Evolutionary conservation across 1,140 invertebrate genomes (phyloP), one percentile per base, ranked within the genome.

Genomic region (Amyelois transitella): DNA sequence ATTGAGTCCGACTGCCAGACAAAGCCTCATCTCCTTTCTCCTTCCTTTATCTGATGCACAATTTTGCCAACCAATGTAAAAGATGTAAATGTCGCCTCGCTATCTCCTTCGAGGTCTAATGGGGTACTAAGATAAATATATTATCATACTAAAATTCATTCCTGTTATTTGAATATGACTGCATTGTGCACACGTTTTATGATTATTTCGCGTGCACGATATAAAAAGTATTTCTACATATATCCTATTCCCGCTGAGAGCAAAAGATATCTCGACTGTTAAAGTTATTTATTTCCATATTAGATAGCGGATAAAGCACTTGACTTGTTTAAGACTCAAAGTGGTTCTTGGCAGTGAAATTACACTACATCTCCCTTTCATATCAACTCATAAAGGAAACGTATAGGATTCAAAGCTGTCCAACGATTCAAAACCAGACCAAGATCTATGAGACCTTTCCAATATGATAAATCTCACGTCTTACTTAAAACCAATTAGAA

Each of bases 401-500:
- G 38, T 56, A 56, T 70, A 2, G 32, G 32, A 14, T 8, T 38
- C 17, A 12, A 38, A 38, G 32, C n/a, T 38, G 32, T 38, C 32
- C 8, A 38, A 14, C 32, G 32, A 38, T 38, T 14, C 4, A 38
- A 14, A 38, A 14, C 2, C 32, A 38, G 32, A 38, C 2, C 32
- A 38, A 14, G 12, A 38, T 38, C 32, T 38, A 38, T 38, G 12
- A 14, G 4, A 14, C 32, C n/a, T 38, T 38, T 14, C 17, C 12
- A 6, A 14, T 8, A 14, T 38, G 32, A 38, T 38, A 38, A 38
- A 38, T 38, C 32, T 38, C 6, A 38, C 32, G 32, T 38, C 32
- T 38, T 62, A 68, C 59, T 71, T 70, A 66, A 66, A 74, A 79
- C 71, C 71, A 80, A 77, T 81, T 75, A 81, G 69, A 76, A 78